These are phyloP conservation scores for Cryptomyrus ogoouensis DNA, from an alignment of 2,113 vertebrate species.

Conservation along the genomic window DNA sequence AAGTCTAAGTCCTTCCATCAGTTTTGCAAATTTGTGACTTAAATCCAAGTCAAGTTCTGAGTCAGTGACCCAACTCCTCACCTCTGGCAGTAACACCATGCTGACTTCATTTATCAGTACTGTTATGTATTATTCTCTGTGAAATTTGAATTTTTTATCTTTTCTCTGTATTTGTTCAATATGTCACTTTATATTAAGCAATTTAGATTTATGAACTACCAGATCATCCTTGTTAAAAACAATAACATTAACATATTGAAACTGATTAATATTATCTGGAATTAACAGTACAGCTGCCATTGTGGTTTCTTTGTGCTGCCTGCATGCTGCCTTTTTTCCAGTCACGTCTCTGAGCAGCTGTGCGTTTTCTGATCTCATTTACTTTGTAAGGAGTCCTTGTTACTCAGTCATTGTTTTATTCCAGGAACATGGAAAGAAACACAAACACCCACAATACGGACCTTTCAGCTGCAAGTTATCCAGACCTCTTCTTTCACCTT, in stretches of 20 bases:
- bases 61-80: too few relatives aligned
- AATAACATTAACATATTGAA: neutral
- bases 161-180: neutral
- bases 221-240: neutral
- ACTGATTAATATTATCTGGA: neutral
- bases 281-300: neutral
- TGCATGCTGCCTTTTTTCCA: neutral
- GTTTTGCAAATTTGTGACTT: too few relatives aligned
- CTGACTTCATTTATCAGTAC: neutral
- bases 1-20: too few relatives aligned
- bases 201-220: neutral
- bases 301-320: neutral
- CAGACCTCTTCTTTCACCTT: neutral
- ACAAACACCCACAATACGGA: neutral
- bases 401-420: constrained; percentile 11
- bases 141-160: neutral
- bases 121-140: neutral
- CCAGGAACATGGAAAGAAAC: constrained; percentile 15
- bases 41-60: too few relatives aligned
- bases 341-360: neutral
- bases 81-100: neutral
- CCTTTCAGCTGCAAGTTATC: neutral
- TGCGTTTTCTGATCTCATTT: neutral
- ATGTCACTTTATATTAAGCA: neutral
- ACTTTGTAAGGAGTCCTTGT: neutral